Evolutionary conservation across 2,113 vertebrate genomes (phyloP), one percentile per base, ranked within the genome.

Genomic region (Oreochromis spilurus): DNA sequence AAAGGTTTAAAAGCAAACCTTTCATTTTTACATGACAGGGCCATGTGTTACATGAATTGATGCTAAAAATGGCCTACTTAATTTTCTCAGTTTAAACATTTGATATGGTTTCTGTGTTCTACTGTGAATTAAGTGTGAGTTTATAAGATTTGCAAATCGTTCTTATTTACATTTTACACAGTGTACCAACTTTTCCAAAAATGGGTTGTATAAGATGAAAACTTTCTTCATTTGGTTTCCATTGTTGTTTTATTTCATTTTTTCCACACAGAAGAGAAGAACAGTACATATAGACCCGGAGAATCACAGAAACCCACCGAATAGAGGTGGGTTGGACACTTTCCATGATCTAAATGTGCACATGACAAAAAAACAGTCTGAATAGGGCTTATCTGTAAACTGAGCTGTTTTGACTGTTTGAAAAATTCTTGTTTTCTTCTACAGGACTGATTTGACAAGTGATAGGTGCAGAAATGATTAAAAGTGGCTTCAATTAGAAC

Each of bases 121-220:
- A 40, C 12, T 67, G 36, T 40, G 7, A 43, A 43, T 70, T 24
- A 4, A 43, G 38, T 24, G n/a, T 67, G 36, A 36, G n/a, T 67
- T 67, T 1, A 5, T 40, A 40, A 21, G 36, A 24, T 9, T 70
- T 70, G 36, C 36, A 70, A 24, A 70, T 70, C 0, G 0, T 70
- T 70, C 29, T 43, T 70, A 70, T 43, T 43, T 70, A 40, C n/a
- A 48, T 72, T 26, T 72, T 45, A 0, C 21, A 29, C 40, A 45
- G 13, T 72, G 4, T 5, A 24, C 0, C 3, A 10, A 24, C n/a
- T 9, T 70, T 70, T 43, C 38, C 7, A 1, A 24, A 43, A 43
- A 6, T 26, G 40, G 40, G 38, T 45, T 72, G 34, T 29, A 29
- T 17, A 72, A 72, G 13, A 45, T 16, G 14, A 43, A 26, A 26